phyloP scores from a whole-genome alignment of 2,888 invertebrate genomes.

The Tricholauxania praeusta region DNA sequence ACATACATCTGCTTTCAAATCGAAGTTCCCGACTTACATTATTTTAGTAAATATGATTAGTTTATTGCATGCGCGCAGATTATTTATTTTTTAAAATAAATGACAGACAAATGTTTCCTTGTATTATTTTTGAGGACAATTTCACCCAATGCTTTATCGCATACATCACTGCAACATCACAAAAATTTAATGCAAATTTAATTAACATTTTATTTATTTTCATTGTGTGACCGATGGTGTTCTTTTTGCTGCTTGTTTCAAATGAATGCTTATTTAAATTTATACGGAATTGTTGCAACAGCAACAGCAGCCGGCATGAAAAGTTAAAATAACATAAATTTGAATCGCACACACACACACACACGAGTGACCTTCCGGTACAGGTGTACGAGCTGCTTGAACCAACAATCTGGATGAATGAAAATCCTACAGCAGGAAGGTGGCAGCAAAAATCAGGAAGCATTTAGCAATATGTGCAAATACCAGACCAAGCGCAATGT shows the following conservation, averaged over 20 bases:
- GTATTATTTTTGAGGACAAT: not conserved
- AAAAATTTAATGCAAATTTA: slow-evolving; percentile 18
- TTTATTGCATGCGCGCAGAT: not conserved
- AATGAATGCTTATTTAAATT: slow-evolving; percentile 37
- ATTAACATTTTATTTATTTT: slow-evolving; percentile 9
- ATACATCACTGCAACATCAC: not conserved
- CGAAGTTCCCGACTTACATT: too few relatives aligned
- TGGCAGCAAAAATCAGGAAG: slow-evolving; percentile 27
- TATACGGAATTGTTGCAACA: slow-evolving; percentile 13
- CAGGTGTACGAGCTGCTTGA: not conserved
- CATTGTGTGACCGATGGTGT: not conserved
- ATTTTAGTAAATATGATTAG: too few relatives aligned
- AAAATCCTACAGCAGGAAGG: not conserved
- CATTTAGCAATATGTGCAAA: slow-evolving; percentile 28
- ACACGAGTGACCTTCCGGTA: slow-evolving; percentile 16
- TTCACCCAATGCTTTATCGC: slow-evolving; percentile 7
- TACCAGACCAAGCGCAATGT: too few relatives aligned
- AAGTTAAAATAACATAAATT: slow-evolving; percentile 28
- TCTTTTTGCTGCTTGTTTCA: slow-evolving; percentile 38
- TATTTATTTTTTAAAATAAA: not conserved
- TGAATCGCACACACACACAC: not conserved
- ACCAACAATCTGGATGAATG: not conserved
- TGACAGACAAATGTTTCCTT: not conserved
- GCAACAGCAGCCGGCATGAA: not conserved
- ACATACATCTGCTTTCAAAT: too few relatives aligned